phyloP scores from a whole-genome alignment of 2,113 vertebrate species.

The Ginglymostoma cirratum region DNA sequence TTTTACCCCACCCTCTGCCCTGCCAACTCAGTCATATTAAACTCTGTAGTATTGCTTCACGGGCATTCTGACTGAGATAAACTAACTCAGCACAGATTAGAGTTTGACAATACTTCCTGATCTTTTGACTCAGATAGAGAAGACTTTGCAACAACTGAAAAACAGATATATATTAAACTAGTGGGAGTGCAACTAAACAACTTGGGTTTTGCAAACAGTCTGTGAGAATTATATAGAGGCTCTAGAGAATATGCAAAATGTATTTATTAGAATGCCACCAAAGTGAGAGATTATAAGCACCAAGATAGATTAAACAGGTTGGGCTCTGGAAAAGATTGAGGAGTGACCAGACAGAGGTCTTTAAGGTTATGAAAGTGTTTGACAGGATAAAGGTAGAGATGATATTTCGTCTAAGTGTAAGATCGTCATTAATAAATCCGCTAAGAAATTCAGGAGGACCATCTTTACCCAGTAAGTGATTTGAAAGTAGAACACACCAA shows the following conservation, averaged over 20 bases:
- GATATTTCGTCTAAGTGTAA: neutral
- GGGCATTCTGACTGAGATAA: neutral
- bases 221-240: neutral
- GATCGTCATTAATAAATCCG: neutral
- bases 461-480: neutral
- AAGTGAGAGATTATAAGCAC: neutral
- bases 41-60: neutral
- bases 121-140: neutral
- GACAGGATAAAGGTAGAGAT: neutral
- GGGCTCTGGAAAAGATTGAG: neutral
- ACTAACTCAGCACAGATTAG: neutral
- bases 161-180: neutral
- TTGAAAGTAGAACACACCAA: neutral
- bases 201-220: too few species aligned
- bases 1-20: neutral
- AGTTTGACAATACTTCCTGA: neutral
- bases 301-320: neutral
- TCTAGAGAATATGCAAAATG: neutral
- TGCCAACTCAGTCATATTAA: neutral
- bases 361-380: neutral
- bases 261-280: neutral
- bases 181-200: too few species aligned
- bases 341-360: neutral
- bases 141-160: neutral
- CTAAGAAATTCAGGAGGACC: neutral